Evolutionary conservation across 2,797 vertebrate genomes (phyloP).

Genomic region (Enteromius afrohamiltoni): DNA sequence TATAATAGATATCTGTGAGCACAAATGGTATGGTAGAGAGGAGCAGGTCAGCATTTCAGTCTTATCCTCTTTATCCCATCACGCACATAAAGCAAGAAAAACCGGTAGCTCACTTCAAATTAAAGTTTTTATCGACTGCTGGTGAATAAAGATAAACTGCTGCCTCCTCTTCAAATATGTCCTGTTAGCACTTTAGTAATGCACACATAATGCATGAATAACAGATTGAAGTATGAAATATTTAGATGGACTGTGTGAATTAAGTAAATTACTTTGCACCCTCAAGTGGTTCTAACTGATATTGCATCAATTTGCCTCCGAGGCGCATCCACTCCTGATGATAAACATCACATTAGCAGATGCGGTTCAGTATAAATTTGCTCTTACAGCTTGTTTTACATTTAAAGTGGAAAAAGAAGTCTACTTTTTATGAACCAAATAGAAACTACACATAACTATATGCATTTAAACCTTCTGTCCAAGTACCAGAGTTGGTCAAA

Average conservation of each 20-base stretch:
- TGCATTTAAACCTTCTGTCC: not conserved
- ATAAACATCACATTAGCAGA: not conserved
- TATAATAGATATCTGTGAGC: not conserved
- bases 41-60: conserved; percentile 38
- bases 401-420: not conserved
- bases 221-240: conserved; percentile 9
- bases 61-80: conserved; percentile 22
- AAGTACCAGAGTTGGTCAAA: not conserved
- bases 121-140: conserved; percentile 10
- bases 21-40: not conserved
- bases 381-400: not conserved
- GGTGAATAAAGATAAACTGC: conserved; percentile 7
- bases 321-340: not conserved
- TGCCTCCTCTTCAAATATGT: conserved; percentile 13
- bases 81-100: conserved; percentile 1
- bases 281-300: conserved; percentile 35
- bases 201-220: conserved; percentile 25
- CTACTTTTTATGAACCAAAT: not conserved
- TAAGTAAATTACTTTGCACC: not conserved
- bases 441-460: not conserved
- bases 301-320: conserved; percentile 4
- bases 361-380: not conserved
- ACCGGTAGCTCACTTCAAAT: conserved; percentile 2
- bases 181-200: conserved; percentile 31
- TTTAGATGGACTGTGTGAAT: conserved; percentile 13